These are phyloP conservation scores for Aegotheles bennettii DNA, from an alignment of 2,113 vertebrate genomes.

Conservation along the genomic window DNA sequence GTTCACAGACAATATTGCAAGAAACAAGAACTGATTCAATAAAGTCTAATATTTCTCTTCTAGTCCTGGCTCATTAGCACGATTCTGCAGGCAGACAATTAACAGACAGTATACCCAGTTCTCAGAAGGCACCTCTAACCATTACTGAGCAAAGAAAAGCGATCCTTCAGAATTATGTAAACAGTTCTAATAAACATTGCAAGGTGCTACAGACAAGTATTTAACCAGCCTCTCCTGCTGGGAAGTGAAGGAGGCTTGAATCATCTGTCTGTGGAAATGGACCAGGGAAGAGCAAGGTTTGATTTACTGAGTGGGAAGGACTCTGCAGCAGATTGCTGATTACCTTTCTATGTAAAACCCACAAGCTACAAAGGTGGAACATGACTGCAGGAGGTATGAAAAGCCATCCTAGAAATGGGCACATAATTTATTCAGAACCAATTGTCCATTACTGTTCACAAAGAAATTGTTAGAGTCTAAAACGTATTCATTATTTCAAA, in stretches of 20 bases:
- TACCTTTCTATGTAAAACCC: background rate
- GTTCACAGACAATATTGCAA: background rate
- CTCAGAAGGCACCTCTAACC: background rate
- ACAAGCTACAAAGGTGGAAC: background rate
- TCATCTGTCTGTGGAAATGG: background rate
- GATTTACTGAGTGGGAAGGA: background rate
- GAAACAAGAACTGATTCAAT: background rate
- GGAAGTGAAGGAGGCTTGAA: background rate
- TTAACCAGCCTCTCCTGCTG: background rate
- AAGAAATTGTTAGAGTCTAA: background rate
- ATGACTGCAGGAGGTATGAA: background rate
- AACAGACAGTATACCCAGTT: background rate
- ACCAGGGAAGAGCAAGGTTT: background rate
- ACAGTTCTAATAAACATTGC: background rate
- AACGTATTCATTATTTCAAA: background rate
- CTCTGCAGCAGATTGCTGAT: background rate
- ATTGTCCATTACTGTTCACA: background rate
- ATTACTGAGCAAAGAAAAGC: background rate
- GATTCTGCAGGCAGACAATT: background rate
- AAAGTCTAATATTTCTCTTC: background rate
- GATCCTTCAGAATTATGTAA: background rate
- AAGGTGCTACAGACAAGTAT: background rate
- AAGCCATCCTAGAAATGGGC: background rate
- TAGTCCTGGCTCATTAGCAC: background rate
- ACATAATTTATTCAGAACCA: constrained; percentile 20